phyloP scores from a whole-genome alignment of 2,113 vertebrate genomes.

The Pithys albifrons region DNA sequence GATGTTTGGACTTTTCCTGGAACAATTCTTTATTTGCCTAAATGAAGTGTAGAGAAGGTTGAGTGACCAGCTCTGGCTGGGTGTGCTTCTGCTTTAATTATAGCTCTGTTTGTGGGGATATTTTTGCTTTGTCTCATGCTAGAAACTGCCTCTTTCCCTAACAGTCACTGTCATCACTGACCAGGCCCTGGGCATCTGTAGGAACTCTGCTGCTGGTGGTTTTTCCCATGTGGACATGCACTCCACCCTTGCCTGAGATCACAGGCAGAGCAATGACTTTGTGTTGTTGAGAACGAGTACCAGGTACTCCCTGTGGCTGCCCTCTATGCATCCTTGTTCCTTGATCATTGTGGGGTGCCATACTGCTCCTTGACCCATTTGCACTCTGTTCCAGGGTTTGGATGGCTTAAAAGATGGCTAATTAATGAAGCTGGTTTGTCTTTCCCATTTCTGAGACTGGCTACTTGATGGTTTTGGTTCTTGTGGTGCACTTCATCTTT shows the following conservation, averaged over 20 bases:
- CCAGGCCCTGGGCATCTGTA: not conserved
- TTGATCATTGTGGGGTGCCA: fast-evolving
- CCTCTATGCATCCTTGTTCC: not conserved
- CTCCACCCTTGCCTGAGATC: not conserved
- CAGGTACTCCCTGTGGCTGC: not conserved
- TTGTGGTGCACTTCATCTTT: not conserved
- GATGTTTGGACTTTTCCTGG: slow-evolving; percentile 52
- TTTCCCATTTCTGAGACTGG: not conserved
- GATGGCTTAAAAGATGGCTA: not conserved
- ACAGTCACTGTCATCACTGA: not conserved
- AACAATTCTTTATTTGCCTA: slow-evolving; percentile 53
- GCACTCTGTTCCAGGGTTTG: not conserved
- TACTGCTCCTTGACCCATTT: not conserved
- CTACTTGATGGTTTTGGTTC: slow-evolving; percentile 7
- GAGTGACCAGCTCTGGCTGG: slow-evolving; percentile 23
- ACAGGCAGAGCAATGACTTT: not conserved
- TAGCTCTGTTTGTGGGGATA: slow-evolving; percentile 1
- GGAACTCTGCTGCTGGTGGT: not conserved
- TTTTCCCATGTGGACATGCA: fast-evolving
- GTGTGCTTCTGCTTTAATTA: slow-evolving; percentile 56
- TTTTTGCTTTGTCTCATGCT: not conserved
- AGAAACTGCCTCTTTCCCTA: not conserved
- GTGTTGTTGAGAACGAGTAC: not conserved
- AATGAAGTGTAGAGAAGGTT: slow-evolving; percentile 43
- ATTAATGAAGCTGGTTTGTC: not conserved